phyloP scores from a whole-genome alignment of 1,140 invertebrate species.

The Heliconius eleuchia region DNA sequence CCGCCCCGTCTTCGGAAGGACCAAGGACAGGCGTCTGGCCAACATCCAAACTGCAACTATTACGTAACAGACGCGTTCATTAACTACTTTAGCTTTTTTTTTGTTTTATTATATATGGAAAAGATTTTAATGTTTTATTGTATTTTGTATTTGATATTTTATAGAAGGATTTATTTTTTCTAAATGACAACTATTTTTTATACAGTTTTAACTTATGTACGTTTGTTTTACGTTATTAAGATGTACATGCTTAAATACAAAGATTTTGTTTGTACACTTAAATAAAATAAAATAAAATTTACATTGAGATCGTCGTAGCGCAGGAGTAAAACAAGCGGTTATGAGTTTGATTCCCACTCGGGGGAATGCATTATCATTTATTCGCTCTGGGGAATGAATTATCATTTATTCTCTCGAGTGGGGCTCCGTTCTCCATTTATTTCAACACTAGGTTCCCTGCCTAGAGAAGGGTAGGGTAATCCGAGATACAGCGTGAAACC shows the following conservation, averaged over 20 bases:
- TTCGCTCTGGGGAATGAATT: too few species aligned
- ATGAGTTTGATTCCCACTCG: too few species aligned
- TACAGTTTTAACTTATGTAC: background rate
- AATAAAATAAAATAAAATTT: background rate
- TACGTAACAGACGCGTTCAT: slow-evolving; percentile 48
- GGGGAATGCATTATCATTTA: too few species aligned
- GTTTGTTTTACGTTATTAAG: background rate
- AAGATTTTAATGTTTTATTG: slow-evolving; percentile 18
- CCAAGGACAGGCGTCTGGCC: slow-evolving; percentile 57
- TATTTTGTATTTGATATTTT: background rate
- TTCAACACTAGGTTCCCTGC: too few species aligned
- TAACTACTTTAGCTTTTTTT: slow-evolving; percentile 32
- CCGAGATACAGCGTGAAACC: background rate
- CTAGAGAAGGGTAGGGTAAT: too few species aligned
- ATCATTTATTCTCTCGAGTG: too few species aligned
- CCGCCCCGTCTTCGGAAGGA: slow-evolving; percentile 47
- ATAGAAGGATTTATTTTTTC: background rate
- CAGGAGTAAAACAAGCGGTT: too few species aligned
- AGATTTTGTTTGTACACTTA: background rate
- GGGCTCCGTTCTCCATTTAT: too few species aligned
- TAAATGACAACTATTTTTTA: too few species aligned
- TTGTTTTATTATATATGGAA: background rate
- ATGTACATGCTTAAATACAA: background rate
- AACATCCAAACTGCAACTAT: slow-evolving; percentile 54
- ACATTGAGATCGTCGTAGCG: too few species aligned